Conservation (phyloP, 2,797 vertebrate genomes). For the Lacerta agilis region DNA sequence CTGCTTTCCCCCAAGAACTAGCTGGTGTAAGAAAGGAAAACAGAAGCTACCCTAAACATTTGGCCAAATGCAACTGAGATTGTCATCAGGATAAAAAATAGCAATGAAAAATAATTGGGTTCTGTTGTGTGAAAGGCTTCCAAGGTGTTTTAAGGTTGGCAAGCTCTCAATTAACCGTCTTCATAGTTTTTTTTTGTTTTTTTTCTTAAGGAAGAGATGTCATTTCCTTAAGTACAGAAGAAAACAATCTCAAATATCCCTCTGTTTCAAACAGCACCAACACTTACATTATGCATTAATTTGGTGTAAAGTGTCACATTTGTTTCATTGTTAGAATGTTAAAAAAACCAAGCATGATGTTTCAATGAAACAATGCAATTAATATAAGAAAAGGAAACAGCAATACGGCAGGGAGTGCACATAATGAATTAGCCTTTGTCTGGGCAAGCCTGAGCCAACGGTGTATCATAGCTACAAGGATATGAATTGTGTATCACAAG, state of each 20-base stretch:
- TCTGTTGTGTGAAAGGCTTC: background rate
- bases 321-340: background rate
- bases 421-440: constrained; percentile 47
- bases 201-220: constrained; percentile 3
- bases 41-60: background rate
- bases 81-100: background rate
- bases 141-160: background rate
- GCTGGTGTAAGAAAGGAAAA: background rate
- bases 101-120: background rate
- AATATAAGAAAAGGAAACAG: background rate
- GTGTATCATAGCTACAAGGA: constrained; percentile 47
- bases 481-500: constrained; percentile 42
- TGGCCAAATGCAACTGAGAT: background rate
- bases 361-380: constrained; percentile 19
- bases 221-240: background rate
- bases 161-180: background rate
- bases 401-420: background rate
- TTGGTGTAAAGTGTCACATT: background rate
- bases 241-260: constrained; percentile 8
- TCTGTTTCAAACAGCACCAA: constrained; percentile 16
- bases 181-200: background rate
- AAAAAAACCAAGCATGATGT: background rate
- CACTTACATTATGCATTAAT: background rate
- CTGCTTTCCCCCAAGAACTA: background rate
- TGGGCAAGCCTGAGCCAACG: constrained; percentile 49